phyloP scores from a whole-genome alignment of 2,888 invertebrate species.

The Steromphala cineraria region DNA sequence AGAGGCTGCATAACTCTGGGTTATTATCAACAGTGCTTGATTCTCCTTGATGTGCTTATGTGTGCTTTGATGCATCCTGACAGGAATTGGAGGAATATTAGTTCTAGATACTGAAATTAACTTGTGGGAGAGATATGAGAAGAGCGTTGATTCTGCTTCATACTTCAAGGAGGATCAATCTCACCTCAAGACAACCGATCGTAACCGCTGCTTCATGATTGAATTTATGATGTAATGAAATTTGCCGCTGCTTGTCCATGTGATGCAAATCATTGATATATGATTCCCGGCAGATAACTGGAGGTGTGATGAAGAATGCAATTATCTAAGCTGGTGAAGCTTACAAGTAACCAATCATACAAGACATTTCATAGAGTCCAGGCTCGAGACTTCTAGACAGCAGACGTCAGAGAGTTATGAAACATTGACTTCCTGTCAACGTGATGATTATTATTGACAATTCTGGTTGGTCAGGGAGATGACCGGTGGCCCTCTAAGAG shows the following conservation, averaged over 20 bases:
- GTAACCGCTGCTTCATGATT: background rate
- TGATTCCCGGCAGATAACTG: background rate
- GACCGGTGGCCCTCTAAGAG: too few species aligned
- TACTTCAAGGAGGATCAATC: background rate
- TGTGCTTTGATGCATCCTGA: background rate
- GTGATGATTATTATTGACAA: background rate
- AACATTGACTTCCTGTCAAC: background rate
- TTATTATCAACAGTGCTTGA: background rate
- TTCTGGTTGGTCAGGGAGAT: background rate
- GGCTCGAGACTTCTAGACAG: background rate
- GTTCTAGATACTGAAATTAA: background rate
- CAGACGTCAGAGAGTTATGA: slow-evolving; percentile 6
- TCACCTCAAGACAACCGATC: background rate
- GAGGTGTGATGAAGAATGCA: background rate
- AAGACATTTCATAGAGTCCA: background rate
- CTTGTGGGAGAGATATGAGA: background rate
- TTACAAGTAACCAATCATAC: background rate
- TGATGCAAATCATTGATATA: background rate
- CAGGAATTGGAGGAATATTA: background rate
- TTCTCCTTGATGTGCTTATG: background rate
- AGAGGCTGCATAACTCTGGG: background rate
- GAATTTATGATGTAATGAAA: slow-evolving; percentile 14
- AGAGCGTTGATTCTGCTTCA: background rate
- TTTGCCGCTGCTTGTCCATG: background rate
- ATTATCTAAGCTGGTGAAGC: background rate